phyloP scores from a whole-genome alignment of 1,140 invertebrate species.

The Maniola jurtina region DNA sequence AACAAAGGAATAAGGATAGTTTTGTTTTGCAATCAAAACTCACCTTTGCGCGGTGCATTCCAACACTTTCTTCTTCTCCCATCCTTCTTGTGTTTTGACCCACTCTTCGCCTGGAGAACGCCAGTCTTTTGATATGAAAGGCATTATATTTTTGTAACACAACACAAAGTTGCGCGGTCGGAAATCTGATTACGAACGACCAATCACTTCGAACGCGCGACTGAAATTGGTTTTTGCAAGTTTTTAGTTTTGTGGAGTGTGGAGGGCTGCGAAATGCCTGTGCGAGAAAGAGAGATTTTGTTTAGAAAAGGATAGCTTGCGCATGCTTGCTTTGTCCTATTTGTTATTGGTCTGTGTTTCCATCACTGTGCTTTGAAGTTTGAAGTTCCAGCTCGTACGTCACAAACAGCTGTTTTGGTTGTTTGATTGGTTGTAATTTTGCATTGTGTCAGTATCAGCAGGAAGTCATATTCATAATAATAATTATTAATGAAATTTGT shows the following conservation, averaged over 20 bases:
- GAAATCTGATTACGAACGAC: slow-evolving; percentile 39
- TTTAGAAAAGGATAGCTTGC: slow-evolving; percentile 63
- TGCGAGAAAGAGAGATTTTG: slow-evolving; percentile 48
- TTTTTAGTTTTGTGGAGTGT: neutral
- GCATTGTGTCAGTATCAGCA: neutral
- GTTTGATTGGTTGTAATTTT: slow-evolving; percentile 18
- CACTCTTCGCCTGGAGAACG: slow-evolving; percentile 97
- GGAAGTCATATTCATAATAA: neutral
- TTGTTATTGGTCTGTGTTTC: too few species aligned
- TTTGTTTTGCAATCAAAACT: slow-evolving; percentile 67
- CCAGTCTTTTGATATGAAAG: slow-evolving; percentile 96
- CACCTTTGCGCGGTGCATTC: slow-evolving; percentile 85
- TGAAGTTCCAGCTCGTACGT: slow-evolving; percentile 45
- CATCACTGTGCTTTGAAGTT: too few species aligned
- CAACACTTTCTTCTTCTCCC: slow-evolving; percentile 96
- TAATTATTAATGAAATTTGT: neutral
- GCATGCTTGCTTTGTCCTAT: slow-evolving; percentile 65
- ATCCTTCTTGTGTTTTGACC: slow-evolving; percentile 98
- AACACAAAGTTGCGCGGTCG: slow-evolving; percentile 50
- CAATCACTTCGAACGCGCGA: slow-evolving; percentile 47
- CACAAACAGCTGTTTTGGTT: slow-evolving; percentile 74
- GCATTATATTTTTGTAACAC: slow-evolving; percentile 84
- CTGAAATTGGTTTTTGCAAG: slow-evolving; percentile 36
- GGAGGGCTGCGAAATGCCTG: slow-evolving; percentile 8
- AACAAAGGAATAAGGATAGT: slow-evolving; percentile 79